phyloP scores from a whole-genome alignment of 2,113 vertebrate species.

The Mus spicilegus region DNA sequence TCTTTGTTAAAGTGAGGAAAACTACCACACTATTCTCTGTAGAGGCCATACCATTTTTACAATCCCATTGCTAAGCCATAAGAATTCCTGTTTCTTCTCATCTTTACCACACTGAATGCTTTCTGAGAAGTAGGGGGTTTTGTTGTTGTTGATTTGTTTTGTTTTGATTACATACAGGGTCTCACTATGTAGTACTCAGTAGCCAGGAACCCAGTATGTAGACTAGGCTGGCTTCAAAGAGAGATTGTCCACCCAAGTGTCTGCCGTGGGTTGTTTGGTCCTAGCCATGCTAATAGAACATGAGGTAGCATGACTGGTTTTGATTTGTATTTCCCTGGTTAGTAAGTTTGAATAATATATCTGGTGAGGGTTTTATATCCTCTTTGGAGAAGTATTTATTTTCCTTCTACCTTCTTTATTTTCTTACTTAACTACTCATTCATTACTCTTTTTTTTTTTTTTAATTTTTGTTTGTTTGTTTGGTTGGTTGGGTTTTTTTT shows the following conservation, averaged over 20 bases:
- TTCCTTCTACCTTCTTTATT: not conserved
- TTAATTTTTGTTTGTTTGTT: not conserved
- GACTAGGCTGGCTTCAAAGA: not conserved
- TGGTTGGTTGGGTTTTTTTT: too few species aligned
- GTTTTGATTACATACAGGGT: not conserved
- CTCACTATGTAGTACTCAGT: not conserved
- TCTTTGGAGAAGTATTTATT: conserved; percentile 38
- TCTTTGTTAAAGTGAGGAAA: not conserved
- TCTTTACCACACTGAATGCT: not conserved
- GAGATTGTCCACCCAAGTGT: not conserved
- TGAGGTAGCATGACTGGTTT: not conserved
- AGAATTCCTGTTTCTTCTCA: not conserved
- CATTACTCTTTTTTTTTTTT: not conserved
- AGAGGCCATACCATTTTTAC: not conserved
- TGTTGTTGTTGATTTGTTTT: not conserved
- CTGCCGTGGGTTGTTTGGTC: not conserved
- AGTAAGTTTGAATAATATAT: conserved; percentile 14
- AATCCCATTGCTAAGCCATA: not conserved
- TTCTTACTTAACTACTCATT: not conserved
- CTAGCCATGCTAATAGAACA: not conserved
- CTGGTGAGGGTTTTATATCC: not conserved
- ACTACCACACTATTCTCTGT: not conserved
- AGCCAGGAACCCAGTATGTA: not conserved
- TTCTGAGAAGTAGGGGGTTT: not conserved
- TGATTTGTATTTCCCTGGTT: conserved; percentile 10